These are phyloP conservation scores for Philopotamus ludificatus DNA, from an alignment of 1,140 invertebrate genomes.

Conservation along the genomic window DNA sequence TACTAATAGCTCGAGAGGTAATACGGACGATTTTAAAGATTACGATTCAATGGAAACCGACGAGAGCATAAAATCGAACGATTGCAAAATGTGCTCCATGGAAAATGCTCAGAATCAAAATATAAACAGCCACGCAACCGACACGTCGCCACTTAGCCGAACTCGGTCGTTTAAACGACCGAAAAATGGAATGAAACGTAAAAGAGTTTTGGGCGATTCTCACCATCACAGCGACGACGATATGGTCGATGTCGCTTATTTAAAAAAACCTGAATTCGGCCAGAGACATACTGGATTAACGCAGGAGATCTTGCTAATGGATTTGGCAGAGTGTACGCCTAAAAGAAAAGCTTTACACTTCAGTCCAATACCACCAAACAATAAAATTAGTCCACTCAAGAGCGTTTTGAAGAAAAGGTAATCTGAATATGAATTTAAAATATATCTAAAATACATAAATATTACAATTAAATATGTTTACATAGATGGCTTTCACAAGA, in stretches of 20 bases:
- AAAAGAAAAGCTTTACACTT: conserved; percentile 57
- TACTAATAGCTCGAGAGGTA: conserved; percentile 45
- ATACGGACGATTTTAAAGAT: conserved; percentile 48
- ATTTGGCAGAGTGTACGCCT: conserved; percentile 56
- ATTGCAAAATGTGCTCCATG: conserved; percentile 33
- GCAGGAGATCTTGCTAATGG: conserved; percentile 63
- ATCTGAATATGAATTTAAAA: conserved; percentile 6
- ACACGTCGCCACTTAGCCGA: conserved; percentile 56
- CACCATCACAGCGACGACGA: conserved; percentile 46
- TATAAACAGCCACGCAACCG: conserved; percentile 10
- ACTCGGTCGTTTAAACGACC: conserved; percentile 52
- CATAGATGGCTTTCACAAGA: conserved; percentile 55
- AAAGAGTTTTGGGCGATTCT: conserved; percentile 54
- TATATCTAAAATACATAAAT: not conserved
- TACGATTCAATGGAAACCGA: conserved; percentile 43
- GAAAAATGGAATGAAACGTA: conserved; percentile 59
- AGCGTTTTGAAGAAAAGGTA: conserved; percentile 60
- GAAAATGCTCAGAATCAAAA: conserved; percentile 20
- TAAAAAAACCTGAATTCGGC: conserved; percentile 46
- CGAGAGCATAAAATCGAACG: conserved; percentile 23
- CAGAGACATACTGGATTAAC: conserved; percentile 63
- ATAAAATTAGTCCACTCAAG: conserved; percentile 57
- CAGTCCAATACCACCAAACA: conserved; percentile 46
- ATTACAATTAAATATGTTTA: not conserved
- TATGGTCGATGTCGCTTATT: conserved; percentile 36